These are phyloP conservation scores for Triops cancriformis DNA, from an alignment of 1,140 invertebrate genomes.

Conservation along the genomic window DNA sequence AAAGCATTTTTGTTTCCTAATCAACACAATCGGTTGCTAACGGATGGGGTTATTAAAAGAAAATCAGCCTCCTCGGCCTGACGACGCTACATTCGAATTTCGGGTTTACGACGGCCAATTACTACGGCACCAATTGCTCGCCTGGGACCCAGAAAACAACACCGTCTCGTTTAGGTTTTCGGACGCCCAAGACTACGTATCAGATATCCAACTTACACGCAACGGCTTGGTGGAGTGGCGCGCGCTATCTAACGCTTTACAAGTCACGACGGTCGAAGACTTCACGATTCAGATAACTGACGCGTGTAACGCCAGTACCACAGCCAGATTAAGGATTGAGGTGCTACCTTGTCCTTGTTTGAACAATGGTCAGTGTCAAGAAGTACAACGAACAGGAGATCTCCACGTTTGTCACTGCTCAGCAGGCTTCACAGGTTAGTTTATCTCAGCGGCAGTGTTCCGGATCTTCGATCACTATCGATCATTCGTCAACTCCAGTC, in stretches of 20 bases:
- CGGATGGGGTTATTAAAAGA: neutral
- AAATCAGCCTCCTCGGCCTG: conserved; percentile 18
- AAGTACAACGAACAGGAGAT: neutral
- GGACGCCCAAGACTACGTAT: conserved; percentile 19
- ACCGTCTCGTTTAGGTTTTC: conserved; percentile 20
- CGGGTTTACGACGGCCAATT: conserved; percentile 25
- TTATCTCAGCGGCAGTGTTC: too few relatives aligned
- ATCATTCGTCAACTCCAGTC: too few relatives aligned
- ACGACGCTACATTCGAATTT: neutral
- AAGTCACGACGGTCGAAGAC: conserved; percentile 15
- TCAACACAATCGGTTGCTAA: neutral
- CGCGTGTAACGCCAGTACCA: conserved; percentile 24
- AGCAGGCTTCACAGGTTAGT: conserved; percentile 17
- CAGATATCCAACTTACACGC: conserved; percentile 18
- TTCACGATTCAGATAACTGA: conserved; percentile 23
- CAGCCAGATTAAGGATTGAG: conserved; percentile 19
- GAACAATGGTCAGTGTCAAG: conserved; percentile 25
- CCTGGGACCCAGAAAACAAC: conserved; percentile 21
- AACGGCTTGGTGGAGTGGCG: conserved; percentile 27
- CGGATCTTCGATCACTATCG: too few relatives aligned
- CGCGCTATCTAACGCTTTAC: conserved; percentile 24
- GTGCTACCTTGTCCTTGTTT: conserved; percentile 28
- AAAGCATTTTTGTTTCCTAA: neutral
- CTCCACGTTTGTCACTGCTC: neutral
- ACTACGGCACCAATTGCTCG: conserved; percentile 20